phyloP scores from a whole-genome alignment of 2,113 vertebrate genomes.

The Anolis sagrei region DNA sequence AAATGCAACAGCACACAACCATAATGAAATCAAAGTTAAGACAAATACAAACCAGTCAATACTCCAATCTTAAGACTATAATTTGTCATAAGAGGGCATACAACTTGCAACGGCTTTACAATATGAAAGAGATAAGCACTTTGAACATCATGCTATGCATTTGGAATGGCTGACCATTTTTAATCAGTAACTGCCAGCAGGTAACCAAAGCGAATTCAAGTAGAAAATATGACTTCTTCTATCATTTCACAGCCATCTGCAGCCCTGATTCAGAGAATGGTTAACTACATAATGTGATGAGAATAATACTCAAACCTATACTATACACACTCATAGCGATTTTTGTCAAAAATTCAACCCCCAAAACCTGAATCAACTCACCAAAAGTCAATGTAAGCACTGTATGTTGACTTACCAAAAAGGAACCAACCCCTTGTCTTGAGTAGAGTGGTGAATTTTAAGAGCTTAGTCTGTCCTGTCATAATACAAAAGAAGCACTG shows the following conservation, averaged over 20 bases:
- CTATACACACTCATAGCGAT: no score
- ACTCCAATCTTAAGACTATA: background rate
- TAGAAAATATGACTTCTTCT: background rate
- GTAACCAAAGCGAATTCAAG: background rate
- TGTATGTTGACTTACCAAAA: no score
- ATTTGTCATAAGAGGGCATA: fast-evolving
- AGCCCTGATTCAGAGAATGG: background rate
- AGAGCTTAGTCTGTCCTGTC: no score
- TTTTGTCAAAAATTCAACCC: no score
- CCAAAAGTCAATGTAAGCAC: no score
- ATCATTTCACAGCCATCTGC: conserved; percentile 16
- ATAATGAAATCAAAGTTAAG: conserved; percentile 14
- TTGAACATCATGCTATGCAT: background rate
- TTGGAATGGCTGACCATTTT: background rate
- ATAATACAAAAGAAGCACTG: no score
- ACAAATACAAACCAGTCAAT: conserved; percentile 9
- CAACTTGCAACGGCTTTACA: background rate
- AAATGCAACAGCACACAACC: conserved; percentile 22
- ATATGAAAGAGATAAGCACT: background rate
- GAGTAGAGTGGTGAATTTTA: no score
- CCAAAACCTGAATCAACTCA: no score
- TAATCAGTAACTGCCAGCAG: background rate
- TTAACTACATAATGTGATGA: background rate
- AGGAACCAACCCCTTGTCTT: no score
- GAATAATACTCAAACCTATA: background rate